Conservation (phyloP, 2,888 invertebrate species). For the Germaria angustata region DNA sequence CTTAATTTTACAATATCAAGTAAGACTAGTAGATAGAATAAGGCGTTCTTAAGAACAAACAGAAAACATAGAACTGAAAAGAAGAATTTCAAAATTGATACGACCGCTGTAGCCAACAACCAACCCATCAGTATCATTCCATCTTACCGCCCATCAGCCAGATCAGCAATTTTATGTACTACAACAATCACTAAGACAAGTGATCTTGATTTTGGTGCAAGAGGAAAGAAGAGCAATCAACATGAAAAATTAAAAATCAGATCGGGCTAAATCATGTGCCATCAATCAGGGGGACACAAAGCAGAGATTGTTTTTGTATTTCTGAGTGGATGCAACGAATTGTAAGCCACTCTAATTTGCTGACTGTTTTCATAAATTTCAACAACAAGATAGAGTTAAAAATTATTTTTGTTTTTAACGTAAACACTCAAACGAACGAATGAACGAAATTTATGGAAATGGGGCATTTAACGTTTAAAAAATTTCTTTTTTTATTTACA, state of each 20-base stretch:
- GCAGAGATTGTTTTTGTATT: background rate
- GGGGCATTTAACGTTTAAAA: too few relatives aligned
- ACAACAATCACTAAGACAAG: conserved; percentile 41
- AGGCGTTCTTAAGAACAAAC: conserved; percentile 43
- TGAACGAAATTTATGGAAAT: too few relatives aligned
- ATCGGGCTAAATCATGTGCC: conserved; percentile 37
- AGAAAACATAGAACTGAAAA: background rate
- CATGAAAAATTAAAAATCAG: conserved; percentile 24
- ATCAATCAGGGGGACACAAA: conserved; percentile 28
- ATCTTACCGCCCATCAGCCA: conserved; percentile 54
- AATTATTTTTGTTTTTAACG: too few relatives aligned
- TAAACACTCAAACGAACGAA: too few relatives aligned
- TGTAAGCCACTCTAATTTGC: background rate
- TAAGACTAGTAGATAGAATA: conserved; percentile 53
- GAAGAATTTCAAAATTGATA: conserved; percentile 10
- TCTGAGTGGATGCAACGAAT: background rate
- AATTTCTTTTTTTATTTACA: too few relatives aligned
- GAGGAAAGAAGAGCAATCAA: background rate
- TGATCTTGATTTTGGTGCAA: conserved; percentile 37
- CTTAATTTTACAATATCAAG: conserved; percentile 47
- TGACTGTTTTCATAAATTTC: too few relatives aligned
- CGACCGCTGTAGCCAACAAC: conserved; percentile 24
- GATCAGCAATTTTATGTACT: conserved; percentile 31
- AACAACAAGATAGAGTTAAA: too few relatives aligned
- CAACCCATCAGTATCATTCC: conserved; percentile 38